Evolutionary conservation across 2,888 invertebrate genomes (phyloP).

Genomic region (Pristionchus japonicus): DNA sequence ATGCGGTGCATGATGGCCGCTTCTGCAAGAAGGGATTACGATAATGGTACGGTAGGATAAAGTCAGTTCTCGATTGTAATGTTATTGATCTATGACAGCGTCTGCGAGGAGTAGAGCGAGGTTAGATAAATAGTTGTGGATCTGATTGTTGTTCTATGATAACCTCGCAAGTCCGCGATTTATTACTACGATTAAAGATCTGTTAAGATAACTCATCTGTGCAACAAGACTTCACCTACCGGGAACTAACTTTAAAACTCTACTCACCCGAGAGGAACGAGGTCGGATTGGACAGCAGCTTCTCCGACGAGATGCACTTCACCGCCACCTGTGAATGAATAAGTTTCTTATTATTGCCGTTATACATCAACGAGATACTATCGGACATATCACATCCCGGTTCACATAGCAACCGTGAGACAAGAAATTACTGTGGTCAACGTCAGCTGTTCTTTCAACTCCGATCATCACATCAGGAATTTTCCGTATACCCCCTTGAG

Average conservation of each 20-base stretch:
- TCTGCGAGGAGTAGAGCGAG: too few relatives aligned
- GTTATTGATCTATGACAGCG: too few relatives aligned
- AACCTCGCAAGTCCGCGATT: background rate
- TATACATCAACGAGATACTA: too few relatives aligned
- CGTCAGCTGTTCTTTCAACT: too few relatives aligned
- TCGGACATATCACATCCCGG: too few relatives aligned
- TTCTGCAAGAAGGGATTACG: conserved; percentile 85
- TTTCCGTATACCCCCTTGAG: background rate
- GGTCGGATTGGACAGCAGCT: conserved; percentile 94
- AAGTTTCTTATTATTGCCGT: too few relatives aligned
- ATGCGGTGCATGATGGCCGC: conserved; percentile 98
- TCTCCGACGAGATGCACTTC: conserved; percentile 93
- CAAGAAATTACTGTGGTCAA: too few relatives aligned
- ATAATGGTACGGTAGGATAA: background rate
- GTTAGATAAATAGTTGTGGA: too few relatives aligned
- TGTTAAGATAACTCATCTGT: background rate
- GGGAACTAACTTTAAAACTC: background rate
- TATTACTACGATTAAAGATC: background rate
- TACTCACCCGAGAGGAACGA: conserved; percentile 82
- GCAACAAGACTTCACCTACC: background rate
- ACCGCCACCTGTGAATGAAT: conserved; percentile 77
- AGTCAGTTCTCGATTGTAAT: too few relatives aligned
- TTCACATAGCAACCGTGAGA: too few relatives aligned
- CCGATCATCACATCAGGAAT: too few relatives aligned
- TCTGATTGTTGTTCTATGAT: too few relatives aligned